A percentile compares a stretch with the other conserved stretches of the same genome.
Conservation (phyloP, 1,140 invertebrate genomes). For the Scaptomyza graminum region DNA sequence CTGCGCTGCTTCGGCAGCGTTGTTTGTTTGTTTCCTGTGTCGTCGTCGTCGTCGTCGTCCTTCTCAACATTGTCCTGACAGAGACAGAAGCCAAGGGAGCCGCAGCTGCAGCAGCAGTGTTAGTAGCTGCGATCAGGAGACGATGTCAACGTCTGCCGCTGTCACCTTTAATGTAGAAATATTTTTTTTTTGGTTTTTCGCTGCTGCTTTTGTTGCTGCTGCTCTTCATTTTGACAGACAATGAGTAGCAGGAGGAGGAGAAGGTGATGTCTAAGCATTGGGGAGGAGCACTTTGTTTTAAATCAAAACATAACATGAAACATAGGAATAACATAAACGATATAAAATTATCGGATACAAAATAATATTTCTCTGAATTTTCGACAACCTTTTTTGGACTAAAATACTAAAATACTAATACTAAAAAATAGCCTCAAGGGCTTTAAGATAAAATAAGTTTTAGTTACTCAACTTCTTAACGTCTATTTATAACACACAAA, state of each 20-base stretch:
- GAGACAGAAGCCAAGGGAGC: slow-evolving; percentile 19
- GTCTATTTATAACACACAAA: no score
- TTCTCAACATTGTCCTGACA: slow-evolving; percentile 5
- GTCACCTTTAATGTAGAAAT: slow-evolving; percentile 80
- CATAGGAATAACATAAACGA: no score
- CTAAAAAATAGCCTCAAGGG: no score
- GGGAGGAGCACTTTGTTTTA: no score
- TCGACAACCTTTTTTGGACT: no score
- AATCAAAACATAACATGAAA: no score
- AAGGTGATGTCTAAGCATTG: no score
- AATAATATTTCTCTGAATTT: no score
- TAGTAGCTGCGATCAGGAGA: slow-evolving; percentile 32
- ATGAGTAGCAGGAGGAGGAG: slow-evolving; percentile 38
- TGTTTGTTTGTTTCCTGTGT: slow-evolving; percentile 77
- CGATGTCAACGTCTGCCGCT: slow-evolving; percentile 65
- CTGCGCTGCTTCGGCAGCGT: slow-evolving; percentile 25
- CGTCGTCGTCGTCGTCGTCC: slow-evolving; percentile 4
- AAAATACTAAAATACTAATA: no score
- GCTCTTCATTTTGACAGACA: slow-evolving; percentile 61
- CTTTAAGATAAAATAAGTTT: no score
- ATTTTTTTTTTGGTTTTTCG: slow-evolving; percentile 40
- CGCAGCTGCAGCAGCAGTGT: slow-evolving; percentile 19
- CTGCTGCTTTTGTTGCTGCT: slow-evolving; percentile 8
- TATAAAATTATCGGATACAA: no score
- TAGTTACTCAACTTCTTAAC: no score